Evolutionary conservation across 2,888 invertebrate genomes (phyloP).

Genomic region (Clostera curtula): DNA sequence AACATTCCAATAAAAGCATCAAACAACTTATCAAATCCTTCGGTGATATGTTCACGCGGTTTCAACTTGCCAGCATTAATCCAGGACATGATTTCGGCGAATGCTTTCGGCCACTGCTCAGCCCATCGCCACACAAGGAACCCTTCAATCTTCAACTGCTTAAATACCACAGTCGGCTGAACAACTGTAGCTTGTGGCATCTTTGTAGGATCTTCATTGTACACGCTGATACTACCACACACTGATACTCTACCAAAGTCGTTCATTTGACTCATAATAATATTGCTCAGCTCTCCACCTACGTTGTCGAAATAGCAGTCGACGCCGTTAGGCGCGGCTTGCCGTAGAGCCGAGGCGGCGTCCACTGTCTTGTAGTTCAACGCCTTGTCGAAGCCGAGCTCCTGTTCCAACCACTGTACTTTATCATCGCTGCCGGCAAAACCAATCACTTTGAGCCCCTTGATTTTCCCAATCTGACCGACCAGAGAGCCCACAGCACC

Average conservation of each 20-base stretch:
- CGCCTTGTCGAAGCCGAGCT: conserved; percentile 79
- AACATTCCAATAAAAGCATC: conserved; percentile 79
- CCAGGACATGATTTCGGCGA: conserved; percentile 74
- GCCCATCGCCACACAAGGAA: conserved; percentile 70
- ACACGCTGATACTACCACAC: conserved; percentile 48
- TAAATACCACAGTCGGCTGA: conserved; percentile 71
- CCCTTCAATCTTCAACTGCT: conserved; percentile 78
- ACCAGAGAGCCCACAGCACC: conserved; percentile 85
- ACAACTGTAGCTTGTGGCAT: conserved; percentile 51
- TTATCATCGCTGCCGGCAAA: conserved; percentile 72
- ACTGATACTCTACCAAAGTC: conserved; percentile 29
- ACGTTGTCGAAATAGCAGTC: conserved; percentile 87
- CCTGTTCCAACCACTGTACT: conserved; percentile 64
- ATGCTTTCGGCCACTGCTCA: conserved; percentile 73
- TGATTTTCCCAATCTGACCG: conserved; percentile 84
- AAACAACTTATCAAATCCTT: conserved; percentile 81
- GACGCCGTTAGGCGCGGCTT: conserved; percentile 73
- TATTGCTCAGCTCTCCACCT: conserved; percentile 77
- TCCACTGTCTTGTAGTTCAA: conserved; percentile 80
- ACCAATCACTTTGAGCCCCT: conserved; percentile 78
- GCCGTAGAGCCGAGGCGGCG: conserved; percentile 64
- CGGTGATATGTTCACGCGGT: conserved; percentile 77
- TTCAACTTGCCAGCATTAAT: conserved; percentile 79
- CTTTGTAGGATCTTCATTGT: conserved; percentile 36
- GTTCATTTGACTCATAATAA: conserved; percentile 51